phyloP scores from a whole-genome alignment of 30 jellyfish, hydroid and myxozoan species.

The Clytia hemisphaerica region DNA sequence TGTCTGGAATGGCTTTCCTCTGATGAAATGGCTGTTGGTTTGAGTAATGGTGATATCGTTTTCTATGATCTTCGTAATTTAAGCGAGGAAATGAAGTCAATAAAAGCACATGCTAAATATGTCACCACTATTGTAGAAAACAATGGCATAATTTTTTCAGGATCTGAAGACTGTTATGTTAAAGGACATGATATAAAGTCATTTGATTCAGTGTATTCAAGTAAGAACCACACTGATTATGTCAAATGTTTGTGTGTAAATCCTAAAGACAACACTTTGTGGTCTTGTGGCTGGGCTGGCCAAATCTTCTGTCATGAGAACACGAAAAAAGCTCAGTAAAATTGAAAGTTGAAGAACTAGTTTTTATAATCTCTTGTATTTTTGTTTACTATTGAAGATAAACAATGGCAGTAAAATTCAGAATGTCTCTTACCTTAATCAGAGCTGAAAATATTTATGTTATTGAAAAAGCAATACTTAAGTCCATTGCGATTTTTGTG shows the following conservation, averaged over 20 bases:
- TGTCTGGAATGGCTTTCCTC: constrained; percentile 20
- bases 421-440: no score
- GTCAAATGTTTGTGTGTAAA: constrained; percentile 62
- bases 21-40: constrained; percentile 5
- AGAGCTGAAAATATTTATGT: no score
- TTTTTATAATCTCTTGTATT: background rate
- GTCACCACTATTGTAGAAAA: background rate
- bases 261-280: constrained; percentile 26
- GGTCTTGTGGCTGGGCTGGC: constrained; percentile 98
- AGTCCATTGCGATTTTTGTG: no score
- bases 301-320: constrained; percentile 14
- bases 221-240: constrained; percentile 52
- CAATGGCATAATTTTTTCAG: constrained; percentile 13
- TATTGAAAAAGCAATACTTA: no score
- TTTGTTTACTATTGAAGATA: background rate
- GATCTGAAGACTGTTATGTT: constrained; percentile 17
- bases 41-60: constrained; percentile 15
- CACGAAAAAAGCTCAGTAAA: background rate
- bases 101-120: constrained; percentile 2
- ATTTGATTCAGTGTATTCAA: background rate
- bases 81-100: background rate
- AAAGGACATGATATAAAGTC: background rate
- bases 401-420: no score
- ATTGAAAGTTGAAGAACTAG: background rate
- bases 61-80: constrained; percentile 12